Evolutionary conservation across 2,797 vertebrate species (phyloP), one percentile per base, ranked within the genome.

Genomic region (Tarsius wallacei): DNA sequence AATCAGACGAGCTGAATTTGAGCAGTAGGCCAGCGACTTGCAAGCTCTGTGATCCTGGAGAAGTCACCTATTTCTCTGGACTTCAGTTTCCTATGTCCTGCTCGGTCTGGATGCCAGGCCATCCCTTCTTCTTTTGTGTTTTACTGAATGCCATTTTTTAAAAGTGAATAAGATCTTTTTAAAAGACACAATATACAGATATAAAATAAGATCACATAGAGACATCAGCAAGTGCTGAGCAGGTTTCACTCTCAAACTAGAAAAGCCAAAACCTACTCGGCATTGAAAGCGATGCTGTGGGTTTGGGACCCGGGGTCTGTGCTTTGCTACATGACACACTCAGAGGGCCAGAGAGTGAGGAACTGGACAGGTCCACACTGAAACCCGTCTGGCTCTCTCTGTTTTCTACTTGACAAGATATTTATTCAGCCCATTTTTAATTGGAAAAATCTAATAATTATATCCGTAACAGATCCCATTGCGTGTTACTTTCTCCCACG

Each of bases 381-480:
- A 71, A 59, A 77, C 47, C 42, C 5, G 11, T 14, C 42, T 42
- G 42, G 24, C 91, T 78, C n/a, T 53, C 36, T 15, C 28, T 28
- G 0, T 33, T 94, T 83, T 63, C 92, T 26, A 78, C 19, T 19
- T 83, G 64, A 83, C 31, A 83, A 8, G 14, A 13, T 57, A 73
- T 84, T 89, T 36, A 42, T 70, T 66, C 55, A 87, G 42, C 33
- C 57, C 21, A 7, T 73, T 87, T 94, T 77, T 82, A 66, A 64
- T 77, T 64, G 89, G 64, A 76, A 96, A 91, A 76, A 17, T 53
- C 80, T 97, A 91, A 47, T 92, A 57, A 83, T 95, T 82, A 47
- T 83, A 63, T 73, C 28, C 51, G 33, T 47, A 91, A 36, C 31
- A 59, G 76, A 74, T 16, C 59, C 47, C 0, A 0, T 82, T 87